Base-by-base conservation (phyloP, 2,797 vertebrate species). In the Dendrocincla tyrannina region DNA sequence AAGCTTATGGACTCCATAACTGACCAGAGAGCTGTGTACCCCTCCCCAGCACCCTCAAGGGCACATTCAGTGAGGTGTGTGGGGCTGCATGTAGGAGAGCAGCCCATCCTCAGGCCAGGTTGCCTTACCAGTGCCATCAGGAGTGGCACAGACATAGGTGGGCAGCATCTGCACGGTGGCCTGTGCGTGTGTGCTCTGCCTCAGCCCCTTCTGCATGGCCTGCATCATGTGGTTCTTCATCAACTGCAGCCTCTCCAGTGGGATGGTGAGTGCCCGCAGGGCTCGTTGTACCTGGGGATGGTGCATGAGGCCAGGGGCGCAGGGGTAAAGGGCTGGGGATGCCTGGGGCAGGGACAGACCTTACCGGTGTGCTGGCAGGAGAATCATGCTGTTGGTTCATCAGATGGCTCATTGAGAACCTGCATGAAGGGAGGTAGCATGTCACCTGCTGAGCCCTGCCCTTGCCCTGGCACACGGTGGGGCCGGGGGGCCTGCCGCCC, bases 91-190 rank as follows among this genome's bases (percentile, higher is more conserved):
- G 30, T 44, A 73, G 35, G 41, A 78, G 28, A 73, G 56, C 52
- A 28, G 41, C 10, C 35, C 7, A 2, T 44, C 23, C 39, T 32
- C 33, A n/a, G 28, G 25, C 32, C 3, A 4, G 17, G 74, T 50
- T 50, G 19, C n/a, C 97, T 87, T 96, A 99, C 99, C 99, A 0
- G 98, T 99, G 90, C 99, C 98, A 0, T 99, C 97, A 0, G 99
- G 99, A 0, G 84, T 98, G 66, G 98, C 98, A 60, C 97, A 97
- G 84, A 99, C 97, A 4, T 98, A 99, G 33, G 98, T 98, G 58
- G 99, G 98, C 92, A 99, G 95, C 98, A 99, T 99, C 87, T 73
- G 98, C 72, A 99, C 96, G 0, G 96, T 53, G 16, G 98, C 97
- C 15, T 27, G 60, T 11, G 92, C 64, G 3, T 98, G 97, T 0